These are phyloP conservation scores for Diarsia dahlii DNA, from an alignment of 2,888 invertebrate genomes.

Conservation along the genomic window DNA sequence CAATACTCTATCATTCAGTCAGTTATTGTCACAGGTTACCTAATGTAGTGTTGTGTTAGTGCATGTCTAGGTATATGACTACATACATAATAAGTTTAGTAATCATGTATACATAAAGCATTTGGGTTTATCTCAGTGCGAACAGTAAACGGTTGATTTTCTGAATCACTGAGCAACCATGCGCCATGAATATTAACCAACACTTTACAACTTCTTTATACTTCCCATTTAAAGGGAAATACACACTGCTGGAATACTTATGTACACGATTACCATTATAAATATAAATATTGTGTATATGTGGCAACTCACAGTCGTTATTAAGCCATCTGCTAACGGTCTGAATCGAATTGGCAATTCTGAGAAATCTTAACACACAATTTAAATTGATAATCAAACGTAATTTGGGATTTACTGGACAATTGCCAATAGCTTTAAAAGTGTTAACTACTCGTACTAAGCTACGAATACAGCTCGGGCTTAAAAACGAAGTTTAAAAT, in stretches of 20 bases:
- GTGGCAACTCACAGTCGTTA: background rate
- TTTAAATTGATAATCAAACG: background rate
- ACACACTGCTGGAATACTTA: conserved; percentile 51
- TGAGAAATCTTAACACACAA: background rate
- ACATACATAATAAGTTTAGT: background rate
- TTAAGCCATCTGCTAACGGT: background rate
- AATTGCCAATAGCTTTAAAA: background rate
- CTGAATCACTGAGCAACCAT: conserved; percentile 49
- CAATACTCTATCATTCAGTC: background rate
- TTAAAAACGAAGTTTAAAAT: background rate
- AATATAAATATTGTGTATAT: background rate
- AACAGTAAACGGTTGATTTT: conserved; percentile 57
- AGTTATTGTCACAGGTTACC: background rate
- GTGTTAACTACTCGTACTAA: background rate
- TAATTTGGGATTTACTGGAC: background rate
- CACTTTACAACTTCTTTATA: conserved; percentile 49
- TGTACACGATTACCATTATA: conserved; percentile 8
- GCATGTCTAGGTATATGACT: background rate
- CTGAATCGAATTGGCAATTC: background rate
- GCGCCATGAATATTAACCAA: conserved; percentile 55
- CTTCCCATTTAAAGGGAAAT: conserved; percentile 52
- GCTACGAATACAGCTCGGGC: background rate
- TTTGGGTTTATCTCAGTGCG: conserved; percentile 17
- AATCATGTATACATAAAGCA: background rate
- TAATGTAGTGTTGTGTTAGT: background rate